Evolutionary conservation across 2,888 invertebrate genomes (phyloP).

Genomic region (Drosophila nr. fundita): DNA sequence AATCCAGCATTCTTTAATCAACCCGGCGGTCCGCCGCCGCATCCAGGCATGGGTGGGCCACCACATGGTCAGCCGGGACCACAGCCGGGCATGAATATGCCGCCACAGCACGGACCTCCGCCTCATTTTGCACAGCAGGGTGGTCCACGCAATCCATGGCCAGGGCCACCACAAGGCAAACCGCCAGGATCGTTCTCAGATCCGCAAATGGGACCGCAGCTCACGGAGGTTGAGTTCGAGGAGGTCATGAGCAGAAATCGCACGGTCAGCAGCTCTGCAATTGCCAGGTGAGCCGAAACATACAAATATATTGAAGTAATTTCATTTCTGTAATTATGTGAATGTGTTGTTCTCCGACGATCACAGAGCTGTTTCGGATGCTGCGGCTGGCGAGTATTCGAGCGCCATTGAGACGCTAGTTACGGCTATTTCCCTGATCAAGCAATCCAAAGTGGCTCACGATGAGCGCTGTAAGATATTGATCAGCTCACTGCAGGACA

Average conservation of each 20-base stretch:
- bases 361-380: conserved; percentile 96
- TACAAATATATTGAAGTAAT: neutral
- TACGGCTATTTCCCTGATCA: conserved; percentile 99
- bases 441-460: conserved; percentile 93
- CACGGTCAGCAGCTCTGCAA: conserved; percentile 98
- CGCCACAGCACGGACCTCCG: conserved; percentile 88
- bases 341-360: neutral
- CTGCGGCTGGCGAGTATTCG: conserved; percentile 98
- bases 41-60: conserved; percentile 86
- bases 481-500: conserved; percentile 98
- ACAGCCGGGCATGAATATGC: conserved; percentile 84
- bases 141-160: conserved; percentile 90
- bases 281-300: conserved; percentile 87
- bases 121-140: conserved; percentile 89
- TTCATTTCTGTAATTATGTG: neutral
- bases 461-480: conserved; percentile 99
- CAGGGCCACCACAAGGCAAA: conserved; percentile 86
- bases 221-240: conserved; percentile 98
- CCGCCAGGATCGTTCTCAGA: conserved; percentile 84
- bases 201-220: conserved; percentile 86
- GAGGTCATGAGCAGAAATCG: conserved; percentile 99
- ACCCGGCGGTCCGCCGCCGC: conserved; percentile 84
- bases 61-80: conserved; percentile 86
- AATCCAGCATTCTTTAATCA: conserved; percentile 98
- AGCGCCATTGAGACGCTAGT: conserved; percentile 99